These are phyloP conservation scores for Hirtodrosophila alboralis DNA, from an alignment of 2,888 invertebrate genomes.

Conservation along the genomic window DNA sequence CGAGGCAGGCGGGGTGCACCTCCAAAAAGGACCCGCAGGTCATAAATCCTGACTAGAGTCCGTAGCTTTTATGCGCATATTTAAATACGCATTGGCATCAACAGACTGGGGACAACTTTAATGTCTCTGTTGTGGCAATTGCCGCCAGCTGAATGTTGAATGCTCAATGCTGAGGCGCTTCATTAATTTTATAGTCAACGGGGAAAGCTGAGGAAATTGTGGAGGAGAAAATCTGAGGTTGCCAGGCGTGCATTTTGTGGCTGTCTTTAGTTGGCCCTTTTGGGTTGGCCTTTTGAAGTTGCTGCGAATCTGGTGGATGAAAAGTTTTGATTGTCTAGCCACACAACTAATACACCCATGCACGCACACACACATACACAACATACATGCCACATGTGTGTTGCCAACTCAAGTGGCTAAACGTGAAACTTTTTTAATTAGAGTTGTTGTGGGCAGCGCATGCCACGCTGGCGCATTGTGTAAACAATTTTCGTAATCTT, in stretches of 20 bases:
- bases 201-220: slow-evolving; percentile 7
- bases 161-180: slow-evolving; percentile 63
- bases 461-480: slow-evolving; percentile 51
- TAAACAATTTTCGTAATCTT: slow-evolving; percentile 71
- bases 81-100: slow-evolving; percentile 66
- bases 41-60: slow-evolving; percentile 42
- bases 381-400: slow-evolving; percentile 36
- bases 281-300: slow-evolving; percentile 68
- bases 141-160: slow-evolving; percentile 63
- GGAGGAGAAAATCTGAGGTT: slow-evolving; percentile 35
- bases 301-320: slow-evolving; percentile 30
- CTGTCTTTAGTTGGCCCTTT: slow-evolving; percentile 24
- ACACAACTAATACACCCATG: slow-evolving; percentile 46
- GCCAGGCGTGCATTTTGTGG: slow-evolving; percentile 36
- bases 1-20: slow-evolving; percentile 5
- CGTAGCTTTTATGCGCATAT: slow-evolving; percentile 67
- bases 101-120: slow-evolving; percentile 53
- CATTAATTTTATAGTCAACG: slow-evolving; percentile 74
- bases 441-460: slow-evolving; percentile 69
- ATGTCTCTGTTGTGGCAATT: slow-evolving; percentile 64
- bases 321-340: slow-evolving; percentile 77
- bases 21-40: slow-evolving; percentile 34
- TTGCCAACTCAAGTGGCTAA: slow-evolving; percentile 73
- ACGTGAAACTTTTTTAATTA: slow-evolving; percentile 78
- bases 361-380: slow-evolving; percentile 44